A percentile compares a stretch with the other conserved stretches of the same genome.
Evolutionary conservation across 2,113 vertebrate species (phyloP).

Genomic region (Chrysemys picta): DNA sequence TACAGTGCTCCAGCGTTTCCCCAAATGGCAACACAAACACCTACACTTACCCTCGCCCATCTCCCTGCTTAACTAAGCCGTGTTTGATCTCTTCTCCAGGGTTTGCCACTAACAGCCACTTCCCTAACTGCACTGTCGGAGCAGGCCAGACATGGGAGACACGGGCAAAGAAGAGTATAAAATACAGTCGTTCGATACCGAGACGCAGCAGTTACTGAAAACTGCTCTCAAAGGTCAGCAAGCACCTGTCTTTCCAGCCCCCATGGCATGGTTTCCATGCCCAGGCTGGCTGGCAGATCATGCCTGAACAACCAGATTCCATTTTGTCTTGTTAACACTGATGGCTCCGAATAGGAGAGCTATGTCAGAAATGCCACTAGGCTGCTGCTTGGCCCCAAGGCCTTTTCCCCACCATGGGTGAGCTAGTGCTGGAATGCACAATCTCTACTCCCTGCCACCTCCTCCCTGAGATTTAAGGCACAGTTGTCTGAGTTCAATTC

Average conservation of each 20-base stretch:
- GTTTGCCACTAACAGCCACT: constrained; percentile 9
- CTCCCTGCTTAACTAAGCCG: not conserved
- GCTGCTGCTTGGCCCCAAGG: rapidly evolving
- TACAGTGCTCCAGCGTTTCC: not conserved
- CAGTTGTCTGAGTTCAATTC: not conserved
- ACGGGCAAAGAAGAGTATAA: constrained; percentile 88
- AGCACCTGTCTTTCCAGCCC: not conserved
- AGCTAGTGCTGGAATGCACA: rapidly evolving
- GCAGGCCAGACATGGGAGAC: constrained; percentile 85
- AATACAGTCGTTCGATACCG: constrained; percentile 92
- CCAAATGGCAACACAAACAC: not conserved
- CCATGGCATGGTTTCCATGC: rapidly evolving
- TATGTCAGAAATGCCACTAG: not conserved
- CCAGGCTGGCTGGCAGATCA: not conserved
- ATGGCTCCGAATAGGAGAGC: not conserved
- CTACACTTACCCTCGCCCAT: not conserved
- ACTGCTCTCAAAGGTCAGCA: constrained; percentile 92
- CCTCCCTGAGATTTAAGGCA: not conserved
- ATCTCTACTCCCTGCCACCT: not conserved
- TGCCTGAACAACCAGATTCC: not conserved
- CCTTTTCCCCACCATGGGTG: not conserved
- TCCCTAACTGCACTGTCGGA: not conserved
- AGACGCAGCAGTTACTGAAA: constrained; percentile 93
- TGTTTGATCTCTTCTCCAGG: constrained; percentile 40
- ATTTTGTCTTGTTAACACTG: not conserved